A percentile compares a stretch with the other conserved stretches of the same genome.
These are phyloP conservation scores for Pitta sordida DNA, from an alignment of 2,113 vertebrate genomes.

Conservation along the genomic window DNA sequence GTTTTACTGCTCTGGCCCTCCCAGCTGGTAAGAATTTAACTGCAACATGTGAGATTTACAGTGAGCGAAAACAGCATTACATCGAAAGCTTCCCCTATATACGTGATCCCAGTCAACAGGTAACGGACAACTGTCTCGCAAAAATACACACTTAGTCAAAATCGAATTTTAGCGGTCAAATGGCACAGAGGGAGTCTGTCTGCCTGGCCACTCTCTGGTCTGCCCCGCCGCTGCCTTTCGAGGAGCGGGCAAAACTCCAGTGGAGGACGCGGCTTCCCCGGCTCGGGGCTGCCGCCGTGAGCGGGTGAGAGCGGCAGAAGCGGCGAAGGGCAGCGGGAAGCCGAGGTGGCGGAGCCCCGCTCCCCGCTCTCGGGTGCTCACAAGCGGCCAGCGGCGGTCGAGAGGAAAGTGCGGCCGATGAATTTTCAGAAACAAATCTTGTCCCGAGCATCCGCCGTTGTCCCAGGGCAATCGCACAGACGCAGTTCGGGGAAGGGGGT, in stretches of 20 bases:
- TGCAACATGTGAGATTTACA: slow-evolving; percentile 13
- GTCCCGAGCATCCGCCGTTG: background rate
- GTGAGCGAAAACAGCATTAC: background rate
- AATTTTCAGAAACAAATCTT: background rate
- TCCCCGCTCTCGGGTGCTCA: background rate
- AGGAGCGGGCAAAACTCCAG: fast-evolving
- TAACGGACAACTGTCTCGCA: background rate
- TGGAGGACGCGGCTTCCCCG: background rate
- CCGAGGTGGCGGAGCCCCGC: fast-evolving
- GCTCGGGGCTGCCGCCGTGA: background rate
- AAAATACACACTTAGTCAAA: background rate
- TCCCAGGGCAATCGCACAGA: background rate
- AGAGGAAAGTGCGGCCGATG: fast-evolving
- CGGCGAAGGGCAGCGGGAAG: background rate
- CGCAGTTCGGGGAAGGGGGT: background rate
- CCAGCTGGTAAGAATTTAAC: slow-evolving; percentile 44
- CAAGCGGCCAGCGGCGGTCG: background rate
- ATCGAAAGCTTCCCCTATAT: background rate
- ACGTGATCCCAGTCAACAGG: background rate
- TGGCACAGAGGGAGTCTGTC: background rate
- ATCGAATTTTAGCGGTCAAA: background rate
- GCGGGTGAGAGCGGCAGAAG: background rate
- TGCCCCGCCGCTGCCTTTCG: background rate
- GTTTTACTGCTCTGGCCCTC: slow-evolving; percentile 45
- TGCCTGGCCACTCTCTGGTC: background rate